phyloP scores from a whole-genome alignment of 2,113 vertebrate species.

The Lasiurus borealis region DNA sequence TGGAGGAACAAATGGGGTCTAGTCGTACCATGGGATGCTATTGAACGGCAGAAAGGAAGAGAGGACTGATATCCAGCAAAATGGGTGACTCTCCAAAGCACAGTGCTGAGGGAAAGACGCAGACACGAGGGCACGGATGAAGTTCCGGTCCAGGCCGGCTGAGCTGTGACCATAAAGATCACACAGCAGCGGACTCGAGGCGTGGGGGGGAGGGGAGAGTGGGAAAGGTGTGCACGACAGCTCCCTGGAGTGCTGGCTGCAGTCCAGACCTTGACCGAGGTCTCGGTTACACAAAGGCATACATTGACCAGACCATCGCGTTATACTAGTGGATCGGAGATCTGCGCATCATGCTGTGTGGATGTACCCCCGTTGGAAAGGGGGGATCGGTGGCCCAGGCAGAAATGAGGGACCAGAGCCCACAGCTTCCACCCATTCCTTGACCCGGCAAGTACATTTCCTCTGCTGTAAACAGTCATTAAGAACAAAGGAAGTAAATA shows the following conservation, averaged over 20 bases:
- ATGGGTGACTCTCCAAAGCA: background rate
- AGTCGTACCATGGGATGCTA: background rate
- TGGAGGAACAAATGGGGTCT: background rate
- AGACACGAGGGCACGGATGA: background rate
- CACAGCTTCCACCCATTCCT: background rate
- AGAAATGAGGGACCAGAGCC: conserved; percentile 11
- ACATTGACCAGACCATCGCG: background rate
- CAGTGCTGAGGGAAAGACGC: background rate
- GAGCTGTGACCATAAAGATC: background rate
- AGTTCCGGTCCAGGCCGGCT: background rate
- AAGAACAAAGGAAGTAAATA: conserved; percentile 58
- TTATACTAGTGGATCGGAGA: background rate
- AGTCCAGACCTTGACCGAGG: background rate
- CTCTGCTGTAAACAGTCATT: conserved; percentile 59
- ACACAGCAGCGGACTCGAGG: background rate
- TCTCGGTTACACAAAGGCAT: background rate
- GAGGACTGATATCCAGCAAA: background rate
- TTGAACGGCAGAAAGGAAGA: background rate
- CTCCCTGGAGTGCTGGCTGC: background rate
- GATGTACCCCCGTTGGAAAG: background rate
- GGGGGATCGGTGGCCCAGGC: background rate
- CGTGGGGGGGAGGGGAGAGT: accelerated
- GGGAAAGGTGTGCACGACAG: background rate
- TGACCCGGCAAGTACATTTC: conserved; percentile 58
- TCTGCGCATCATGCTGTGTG: background rate